Percentiles rank a stretch among this genome's conserved stretches.
Conservation (phyloP, 2,797 vertebrate genomes). For the Pteronotus mesoamericanus region DNA sequence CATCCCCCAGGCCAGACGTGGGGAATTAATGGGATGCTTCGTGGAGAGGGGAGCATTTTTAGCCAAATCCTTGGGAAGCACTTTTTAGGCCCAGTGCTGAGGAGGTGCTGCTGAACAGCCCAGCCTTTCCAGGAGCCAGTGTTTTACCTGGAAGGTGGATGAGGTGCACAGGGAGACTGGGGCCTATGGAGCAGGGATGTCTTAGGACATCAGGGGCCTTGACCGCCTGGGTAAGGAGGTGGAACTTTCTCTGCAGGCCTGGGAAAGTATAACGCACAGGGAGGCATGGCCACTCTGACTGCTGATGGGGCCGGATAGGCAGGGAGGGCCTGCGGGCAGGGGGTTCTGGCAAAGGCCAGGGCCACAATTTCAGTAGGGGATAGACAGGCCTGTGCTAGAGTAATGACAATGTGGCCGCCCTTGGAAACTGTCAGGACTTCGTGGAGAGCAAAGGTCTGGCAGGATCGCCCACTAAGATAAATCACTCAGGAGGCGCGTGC, state of each 20-base stretch:
- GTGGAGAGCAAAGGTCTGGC: background rate
- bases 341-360: background rate
- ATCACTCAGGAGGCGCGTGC: background rate
- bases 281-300: background rate
- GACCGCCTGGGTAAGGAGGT: background rate
- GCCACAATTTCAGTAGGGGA: background rate
- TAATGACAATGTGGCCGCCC: rapidly evolving
- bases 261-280: background rate
- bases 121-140: background rate
- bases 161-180: rapidly evolving
- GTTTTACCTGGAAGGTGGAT: background rate
- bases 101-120: background rate
- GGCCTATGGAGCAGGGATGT: background rate
- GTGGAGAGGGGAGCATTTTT: rapidly evolving
- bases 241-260: background rate
- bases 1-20: background rate
- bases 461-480: background rate
- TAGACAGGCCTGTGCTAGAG: background rate
- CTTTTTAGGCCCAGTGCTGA: background rate
- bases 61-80: background rate
- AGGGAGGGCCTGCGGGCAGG: background rate
- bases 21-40: rapidly evolving
- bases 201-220: background rate
- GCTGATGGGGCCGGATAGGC: too few relatives aligned
- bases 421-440: background rate